phyloP scores from a whole-genome alignment of 2,113 vertebrate species.

The Athene cunicularia region DNA sequence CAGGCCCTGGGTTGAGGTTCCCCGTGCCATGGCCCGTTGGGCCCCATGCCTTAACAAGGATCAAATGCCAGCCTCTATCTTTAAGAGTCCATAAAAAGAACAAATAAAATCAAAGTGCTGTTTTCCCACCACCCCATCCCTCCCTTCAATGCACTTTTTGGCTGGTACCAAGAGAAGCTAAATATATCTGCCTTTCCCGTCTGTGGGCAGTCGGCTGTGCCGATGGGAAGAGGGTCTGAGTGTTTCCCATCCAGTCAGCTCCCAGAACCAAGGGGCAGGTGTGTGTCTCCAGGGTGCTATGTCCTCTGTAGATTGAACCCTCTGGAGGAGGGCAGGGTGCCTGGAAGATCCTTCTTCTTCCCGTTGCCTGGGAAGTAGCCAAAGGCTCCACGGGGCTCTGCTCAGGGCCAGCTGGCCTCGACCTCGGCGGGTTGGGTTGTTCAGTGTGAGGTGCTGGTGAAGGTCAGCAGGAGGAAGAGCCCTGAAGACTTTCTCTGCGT shows the following conservation, averaged over 20 bases:
- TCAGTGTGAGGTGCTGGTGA: not conserved
- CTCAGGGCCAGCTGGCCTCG: not conserved
- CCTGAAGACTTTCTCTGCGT: fast-evolving
- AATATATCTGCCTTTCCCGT: not conserved
- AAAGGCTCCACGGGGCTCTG: not conserved
- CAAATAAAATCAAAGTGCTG: not conserved
- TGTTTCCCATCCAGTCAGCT: not conserved
- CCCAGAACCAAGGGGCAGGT: fast-evolving
- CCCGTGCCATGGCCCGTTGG: not conserved
- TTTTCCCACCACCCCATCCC: not conserved
- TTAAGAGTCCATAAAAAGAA: not conserved
- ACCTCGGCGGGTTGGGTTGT: not conserved
- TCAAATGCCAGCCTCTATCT: not conserved
- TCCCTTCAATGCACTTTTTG: not conserved
- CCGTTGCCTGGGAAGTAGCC: not conserved
- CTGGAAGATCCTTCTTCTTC: not conserved
- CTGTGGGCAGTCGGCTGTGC: fast-evolving
- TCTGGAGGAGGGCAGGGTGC: not conserved
- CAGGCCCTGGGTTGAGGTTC: not conserved
- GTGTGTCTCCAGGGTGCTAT: not conserved
- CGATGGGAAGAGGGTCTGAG: not conserved
- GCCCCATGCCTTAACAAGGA: not conserved
- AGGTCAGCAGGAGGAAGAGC: not conserved
- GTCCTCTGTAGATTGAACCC: not conserved
- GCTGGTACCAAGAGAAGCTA: not conserved